Conservation (phyloP, 2,797 vertebrate species). For the Gymnocypris eckloni region DNA sequence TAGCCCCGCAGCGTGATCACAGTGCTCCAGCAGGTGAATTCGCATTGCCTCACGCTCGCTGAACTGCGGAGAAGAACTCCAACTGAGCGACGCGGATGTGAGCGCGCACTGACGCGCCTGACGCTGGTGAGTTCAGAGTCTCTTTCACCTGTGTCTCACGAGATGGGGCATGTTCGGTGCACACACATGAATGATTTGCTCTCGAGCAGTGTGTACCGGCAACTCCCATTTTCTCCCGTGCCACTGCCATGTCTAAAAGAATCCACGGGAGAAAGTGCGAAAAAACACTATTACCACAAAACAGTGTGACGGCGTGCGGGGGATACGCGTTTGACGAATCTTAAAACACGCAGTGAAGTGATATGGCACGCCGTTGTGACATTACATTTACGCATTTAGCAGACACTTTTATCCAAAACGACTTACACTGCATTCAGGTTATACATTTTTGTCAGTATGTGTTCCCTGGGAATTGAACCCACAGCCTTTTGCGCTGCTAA, state of each 20-base stretch:
- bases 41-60: slow-evolving; percentile 52
- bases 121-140: slow-evolving; percentile 47
- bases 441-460: no score
- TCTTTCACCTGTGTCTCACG: slow-evolving; percentile 57
- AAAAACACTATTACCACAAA: slow-evolving; percentile 37
- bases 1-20: slow-evolving; percentile 50
- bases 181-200: slow-evolving; percentile 25
- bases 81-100: slow-evolving; percentile 56
- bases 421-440: no score
- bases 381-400: neutral
- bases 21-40: slow-evolving; percentile 62
- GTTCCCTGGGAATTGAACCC: no score
- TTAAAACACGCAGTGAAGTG: slow-evolving; percentile 20
- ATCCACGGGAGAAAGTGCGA: slow-evolving; percentile 5
- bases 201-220: slow-evolving; percentile 12
- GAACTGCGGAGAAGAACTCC: slow-evolving; percentile 59
- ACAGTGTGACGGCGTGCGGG: slow-evolving; percentile 33
- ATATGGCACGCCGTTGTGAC: slow-evolving; percentile 53
- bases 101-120: slow-evolving; percentile 48
- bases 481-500: no score
- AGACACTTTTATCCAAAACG: no score
- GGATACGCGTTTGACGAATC: slow-evolving; percentile 28
- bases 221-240: slow-evolving; percentile 36
- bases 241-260: slow-evolving; percentile 7
- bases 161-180: slow-evolving; percentile 16